Evolutionary conservation across 2,797 vertebrate genomes (phyloP).

Genomic region (Serranus cabrilla): DNA sequence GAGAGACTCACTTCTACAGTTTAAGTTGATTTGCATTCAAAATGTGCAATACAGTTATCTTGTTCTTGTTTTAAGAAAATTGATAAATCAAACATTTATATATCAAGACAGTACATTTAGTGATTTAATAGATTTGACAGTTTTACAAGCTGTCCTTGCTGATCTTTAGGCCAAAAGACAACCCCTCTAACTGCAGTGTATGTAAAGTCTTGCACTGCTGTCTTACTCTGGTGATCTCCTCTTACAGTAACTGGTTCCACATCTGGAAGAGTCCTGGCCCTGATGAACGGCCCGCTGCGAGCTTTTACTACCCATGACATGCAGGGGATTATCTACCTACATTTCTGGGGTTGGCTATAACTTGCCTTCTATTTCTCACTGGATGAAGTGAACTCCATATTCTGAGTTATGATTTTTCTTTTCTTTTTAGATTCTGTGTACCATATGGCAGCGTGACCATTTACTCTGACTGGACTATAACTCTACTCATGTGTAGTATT

Average conservation of each 20-base stretch:
- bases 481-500: slow-evolving; percentile 11
- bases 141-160: background rate
- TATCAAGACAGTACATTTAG: background rate
- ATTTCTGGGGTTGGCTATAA: slow-evolving; percentile 53
- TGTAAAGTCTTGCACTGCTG: slow-evolving; percentile 6
- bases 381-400: slow-evolving; percentile 22
- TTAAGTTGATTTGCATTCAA: too few species aligned
- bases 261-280: slow-evolving; percentile 76
- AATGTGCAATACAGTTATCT: too few species aligned
- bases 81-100: background rate
- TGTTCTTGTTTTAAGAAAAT: background rate
- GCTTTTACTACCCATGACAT: slow-evolving; percentile 73
- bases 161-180: background rate
- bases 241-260: slow-evolving; percentile 76
- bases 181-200: background rate
- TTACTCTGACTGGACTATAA: slow-evolving; percentile 28
- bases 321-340: slow-evolving; percentile 69
- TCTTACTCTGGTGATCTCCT: slow-evolving; percentile 8
- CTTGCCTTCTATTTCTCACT: slow-evolving; percentile 46
- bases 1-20: background rate
- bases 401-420: background rate
- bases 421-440: slow-evolving; percentile 3
- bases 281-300: slow-evolving; percentile 66
- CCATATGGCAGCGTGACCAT: slow-evolving; percentile 5
- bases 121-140: background rate